These are phyloP conservation scores for Albula glossodonta DNA, from an alignment of 2,113 vertebrate genomes.

Conservation along the genomic window DNA sequence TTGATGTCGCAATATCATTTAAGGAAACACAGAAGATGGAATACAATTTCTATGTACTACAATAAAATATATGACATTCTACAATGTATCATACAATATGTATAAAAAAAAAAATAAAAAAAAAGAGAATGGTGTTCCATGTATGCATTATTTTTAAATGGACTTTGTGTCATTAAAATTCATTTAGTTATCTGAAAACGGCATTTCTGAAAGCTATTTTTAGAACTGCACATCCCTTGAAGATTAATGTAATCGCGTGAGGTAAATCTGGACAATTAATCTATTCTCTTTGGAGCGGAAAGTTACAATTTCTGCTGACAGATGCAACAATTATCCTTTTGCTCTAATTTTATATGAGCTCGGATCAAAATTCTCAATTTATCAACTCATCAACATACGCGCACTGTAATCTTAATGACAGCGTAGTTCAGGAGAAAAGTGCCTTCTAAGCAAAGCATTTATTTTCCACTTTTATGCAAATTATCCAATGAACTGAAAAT, in stretches of 20 bases:
- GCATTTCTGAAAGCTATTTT: not conserved
- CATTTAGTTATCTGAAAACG: not conserved
- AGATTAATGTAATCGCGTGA: not conserved
- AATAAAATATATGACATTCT: too few relatives aligned
- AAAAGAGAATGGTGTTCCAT: too few relatives aligned
- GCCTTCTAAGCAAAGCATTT: not conserved
- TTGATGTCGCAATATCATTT: not conserved
- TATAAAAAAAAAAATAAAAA: too few relatives aligned
- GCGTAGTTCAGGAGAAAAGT: not conserved
- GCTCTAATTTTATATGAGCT: not conserved
- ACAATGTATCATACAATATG: too few relatives aligned
- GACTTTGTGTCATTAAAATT: not conserved
- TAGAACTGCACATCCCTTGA: not conserved
- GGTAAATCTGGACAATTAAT: conserved; percentile 1
- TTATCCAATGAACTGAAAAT: not conserved
- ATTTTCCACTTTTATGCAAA: not conserved
- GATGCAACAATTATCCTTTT: not conserved
- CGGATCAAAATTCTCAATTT: not conserved
- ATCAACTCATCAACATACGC: not conserved
- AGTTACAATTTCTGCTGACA: not conserved
- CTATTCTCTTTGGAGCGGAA: not conserved
- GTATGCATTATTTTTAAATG: too few relatives aligned
- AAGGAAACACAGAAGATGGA: too few relatives aligned
- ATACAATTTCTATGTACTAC: too few relatives aligned
- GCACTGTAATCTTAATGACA: not conserved